Conservation (phyloP, 2,113 vertebrate species). For the Oxyruncus cristatus region DNA sequence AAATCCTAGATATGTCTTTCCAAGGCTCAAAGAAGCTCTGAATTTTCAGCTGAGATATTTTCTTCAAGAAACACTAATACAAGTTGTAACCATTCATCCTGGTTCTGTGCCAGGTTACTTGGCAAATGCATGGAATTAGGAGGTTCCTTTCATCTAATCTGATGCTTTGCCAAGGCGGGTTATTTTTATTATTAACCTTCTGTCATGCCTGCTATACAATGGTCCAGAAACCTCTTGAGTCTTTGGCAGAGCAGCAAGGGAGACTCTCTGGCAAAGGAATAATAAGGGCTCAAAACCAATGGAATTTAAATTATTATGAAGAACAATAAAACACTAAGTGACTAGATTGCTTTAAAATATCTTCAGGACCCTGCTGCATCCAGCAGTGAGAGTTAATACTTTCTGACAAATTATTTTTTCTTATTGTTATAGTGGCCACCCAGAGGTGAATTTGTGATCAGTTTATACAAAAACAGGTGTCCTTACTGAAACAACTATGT, state of each 20-base stretch:
- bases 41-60: not conserved
- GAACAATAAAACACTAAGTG: not conserved
- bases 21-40: not conserved
- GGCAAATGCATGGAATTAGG: not conserved
- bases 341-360: not conserved
- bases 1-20: not conserved
- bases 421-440: not conserved
- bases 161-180: slow-evolving; percentile 11
- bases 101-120: slow-evolving; percentile 1
- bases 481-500: not conserved
- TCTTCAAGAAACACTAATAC: slow-evolving; percentile 3
- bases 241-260: slow-evolving; percentile 36
- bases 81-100: slow-evolving; percentile 6
- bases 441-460: not conserved
- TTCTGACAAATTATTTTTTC: not conserved
- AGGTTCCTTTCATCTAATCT: slow-evolving; percentile 9
- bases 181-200: slow-evolving; percentile 59
- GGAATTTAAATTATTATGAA: not conserved
- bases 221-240: slow-evolving; percentile 40
- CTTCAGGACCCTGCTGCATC: not conserved
- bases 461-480: not conserved
- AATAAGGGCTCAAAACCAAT: not conserved
- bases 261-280: slow-evolving; percentile 17
- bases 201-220: slow-evolving; percentile 28
- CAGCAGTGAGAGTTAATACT: not conserved